Evolutionary conservation across 2,888 invertebrate genomes (phyloP), one percentile per base, ranked within the genome.

Genomic region (Torymus tubicola): DNA sequence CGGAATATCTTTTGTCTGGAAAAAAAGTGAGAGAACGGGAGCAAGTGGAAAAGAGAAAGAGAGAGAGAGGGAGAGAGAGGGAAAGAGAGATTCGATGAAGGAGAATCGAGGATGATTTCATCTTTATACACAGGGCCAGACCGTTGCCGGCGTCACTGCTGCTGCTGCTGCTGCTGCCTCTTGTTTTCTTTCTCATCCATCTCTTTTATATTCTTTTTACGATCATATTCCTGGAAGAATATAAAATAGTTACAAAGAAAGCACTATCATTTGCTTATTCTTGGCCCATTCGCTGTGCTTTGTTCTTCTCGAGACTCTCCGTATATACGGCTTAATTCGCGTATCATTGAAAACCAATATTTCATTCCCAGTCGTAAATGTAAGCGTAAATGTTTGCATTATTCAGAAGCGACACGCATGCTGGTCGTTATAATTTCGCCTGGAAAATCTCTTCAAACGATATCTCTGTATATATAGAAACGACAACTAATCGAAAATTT

Each of bases 1-100:
- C 64, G 77, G 85, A 82, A 84, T 85, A 87, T 85, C 85, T 88
- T 85, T 86, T 85, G 84, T 86, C 84, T 76, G 68, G 31, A 31
- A 31, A 31, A 31, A 31, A n/a, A n/a, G n/a, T n/a, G n/a, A n/a
- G n/a, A n/a, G n/a, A n/a, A n/a, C n/a, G n/a, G n/a, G n/a, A n/a
- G n/a, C n/a, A n/a, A n/a, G n/a, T n/a, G n/a, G n/a, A n/a, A n/a
- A n/a, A n/a, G n/a, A n/a, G 31, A 5, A 8, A 31, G 31, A 5
- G 31, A 31, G 31, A 3, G 31, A 31, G 31, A 0, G 31, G 8
- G 31, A 5, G 2, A 31, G 31, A 1, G 31, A 31, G 31, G 3
- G 31, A 31, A 8, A 31, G 31, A 3, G 31, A 63, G 82, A 82
- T 85, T 84, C 83, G 68, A 74, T 71, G 74, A 75, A 84, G 84